phyloP scores from a whole-genome alignment of 2,888 invertebrate species.

The Choristoneura rosaceana region DNA sequence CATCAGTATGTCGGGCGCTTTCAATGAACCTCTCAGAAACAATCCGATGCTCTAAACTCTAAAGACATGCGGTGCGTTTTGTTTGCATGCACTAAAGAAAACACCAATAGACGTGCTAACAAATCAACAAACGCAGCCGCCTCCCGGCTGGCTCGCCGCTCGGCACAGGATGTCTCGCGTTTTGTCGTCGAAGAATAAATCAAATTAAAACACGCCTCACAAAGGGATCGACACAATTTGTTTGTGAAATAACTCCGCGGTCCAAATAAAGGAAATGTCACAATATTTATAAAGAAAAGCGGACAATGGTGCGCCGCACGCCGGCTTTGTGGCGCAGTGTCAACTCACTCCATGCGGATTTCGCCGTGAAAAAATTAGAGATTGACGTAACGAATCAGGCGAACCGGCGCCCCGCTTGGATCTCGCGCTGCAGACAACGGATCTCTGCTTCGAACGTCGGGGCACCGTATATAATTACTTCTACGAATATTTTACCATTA shows the following conservation, averaged over 20 bases:
- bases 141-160: conserved; percentile 49
- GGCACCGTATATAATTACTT: conserved; percentile 83
- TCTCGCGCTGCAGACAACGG: conserved; percentile 60
- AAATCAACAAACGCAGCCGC: conserved; percentile 78
- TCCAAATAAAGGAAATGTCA: conserved; percentile 82
- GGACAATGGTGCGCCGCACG: conserved; percentile 77
- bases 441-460: conserved; percentile 57
- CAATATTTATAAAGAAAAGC: conserved; percentile 84
- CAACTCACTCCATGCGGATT: conserved; percentile 84
- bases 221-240: conserved; percentile 80
- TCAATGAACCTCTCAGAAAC: conserved; percentile 56
- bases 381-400: conserved; percentile 84
- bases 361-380: conserved; percentile 73
- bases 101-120: conserved; percentile 78
- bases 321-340: conserved; percentile 76
- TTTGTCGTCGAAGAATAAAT: conserved; percentile 81
- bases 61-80: conserved; percentile 68
- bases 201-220: conserved; percentile 81
- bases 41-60: conserved; percentile 55
- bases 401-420: conserved; percentile 75
- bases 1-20: conserved; percentile 52
- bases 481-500: conserved; percentile 73
- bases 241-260: conserved; percentile 77
- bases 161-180: conserved; percentile 76
- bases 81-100: conserved; percentile 74